Percentiles rank a stretch among this genome's conserved stretches.
phyloP scores from a whole-genome alignment of 2,797 vertebrate genomes.

The Artibeus jamaicensis region DNA sequence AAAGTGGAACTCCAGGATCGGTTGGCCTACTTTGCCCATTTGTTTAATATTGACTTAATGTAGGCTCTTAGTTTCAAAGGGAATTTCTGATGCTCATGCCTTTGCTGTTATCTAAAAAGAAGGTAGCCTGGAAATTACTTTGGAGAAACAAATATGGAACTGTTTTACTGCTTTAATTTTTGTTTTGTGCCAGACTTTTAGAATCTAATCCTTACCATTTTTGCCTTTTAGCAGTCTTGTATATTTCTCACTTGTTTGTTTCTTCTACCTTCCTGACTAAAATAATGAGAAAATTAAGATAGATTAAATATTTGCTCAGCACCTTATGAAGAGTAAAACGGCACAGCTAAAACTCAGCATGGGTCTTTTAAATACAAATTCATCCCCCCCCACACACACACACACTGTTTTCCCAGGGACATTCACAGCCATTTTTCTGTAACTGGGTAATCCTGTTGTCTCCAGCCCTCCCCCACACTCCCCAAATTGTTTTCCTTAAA shows the following conservation, averaged over 20 bases:
- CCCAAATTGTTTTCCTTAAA: not conserved
- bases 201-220: not conserved
- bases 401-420: not conserved
- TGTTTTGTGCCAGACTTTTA: not conserved
- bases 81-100: not conserved
- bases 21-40: not conserved
- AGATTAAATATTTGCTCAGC: not conserved
- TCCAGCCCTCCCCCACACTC: not conserved
- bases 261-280: not conserved
- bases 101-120: constrained; percentile 6
- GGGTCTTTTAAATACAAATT: not conserved
- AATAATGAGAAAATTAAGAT: not conserved
- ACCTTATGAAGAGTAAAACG: not conserved
- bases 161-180: not conserved
- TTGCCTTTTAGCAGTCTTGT: not conserved
- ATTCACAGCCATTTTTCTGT: not conserved
- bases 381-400: not conserved
- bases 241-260: not conserved
- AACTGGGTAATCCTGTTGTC: not conserved
- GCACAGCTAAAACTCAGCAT: not conserved
- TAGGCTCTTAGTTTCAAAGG: not conserved
- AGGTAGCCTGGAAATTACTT: not conserved
- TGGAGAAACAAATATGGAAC: not conserved
- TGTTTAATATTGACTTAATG: not conserved
- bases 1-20: not conserved